Evolutionary conservation across 2,888 invertebrate species (phyloP), one percentile per base, ranked within the genome.

Genomic region (Gymnoscelis rufifasciata): DNA sequence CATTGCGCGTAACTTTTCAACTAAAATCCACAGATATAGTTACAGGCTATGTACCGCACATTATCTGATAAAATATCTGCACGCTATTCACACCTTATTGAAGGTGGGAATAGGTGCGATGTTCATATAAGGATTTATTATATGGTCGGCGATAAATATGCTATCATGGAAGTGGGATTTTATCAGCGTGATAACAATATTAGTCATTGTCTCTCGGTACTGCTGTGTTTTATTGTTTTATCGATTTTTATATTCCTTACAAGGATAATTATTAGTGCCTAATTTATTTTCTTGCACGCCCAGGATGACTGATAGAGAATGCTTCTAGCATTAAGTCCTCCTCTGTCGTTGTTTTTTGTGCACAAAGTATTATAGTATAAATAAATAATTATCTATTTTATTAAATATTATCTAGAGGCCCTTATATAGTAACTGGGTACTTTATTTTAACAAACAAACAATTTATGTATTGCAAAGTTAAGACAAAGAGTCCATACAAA

Each of bases 1-100:
- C 87, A 87, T 87, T 60, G 62, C 74, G 58, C 50, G 56, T 45
- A 58, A 58, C 59, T 57, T 56, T 65, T 67, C 60, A 66, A 75
- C 78, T 81, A 77, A 66, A 82, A 79, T 55, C 55, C 64, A 70
- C 55, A 66, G 51, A 65, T 64, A 57, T 48, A 45, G 44, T 53
- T 50, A 38, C 44, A 47, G 33, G 41, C 47, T 41, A 41, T 48
- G 46, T 40, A 42, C 12, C 37, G 11, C 23, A 38, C 39, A 36
- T 48, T 47, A 41, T 51, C 41, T 35, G 33, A 50, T 33, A 51
- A 36, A 19, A 46, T 39, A 1, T 4, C 11, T 27, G n/a, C 11
- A 47, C 33, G 15, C 50, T 30, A 47, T 51, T 49, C 12, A 6
- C 29, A 14, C 35, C 57, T 60, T 51, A 65, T 59, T 49, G 43